Percentiles rank a stretch among this genome's conserved stretches.
Conservation (phyloP, 2,113 vertebrate genomes). For the Cyanoderma ruficeps region DNA sequence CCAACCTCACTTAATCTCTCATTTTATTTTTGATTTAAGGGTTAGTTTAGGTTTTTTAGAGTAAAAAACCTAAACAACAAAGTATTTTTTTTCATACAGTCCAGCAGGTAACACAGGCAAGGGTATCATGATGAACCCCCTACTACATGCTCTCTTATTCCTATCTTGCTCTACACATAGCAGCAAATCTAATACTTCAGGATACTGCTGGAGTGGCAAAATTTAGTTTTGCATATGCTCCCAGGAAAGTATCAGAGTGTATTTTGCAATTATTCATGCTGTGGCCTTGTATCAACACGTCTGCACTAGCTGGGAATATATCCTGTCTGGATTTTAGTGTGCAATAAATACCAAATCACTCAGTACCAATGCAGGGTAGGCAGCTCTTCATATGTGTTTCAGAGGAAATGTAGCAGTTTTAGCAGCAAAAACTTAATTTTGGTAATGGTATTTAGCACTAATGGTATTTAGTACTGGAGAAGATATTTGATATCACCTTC, state of each 20-base stretch:
- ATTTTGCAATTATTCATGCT: neutral
- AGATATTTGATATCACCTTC: neutral
- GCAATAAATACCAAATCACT: neutral
- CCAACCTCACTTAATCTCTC: neutral
- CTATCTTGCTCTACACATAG: neutral
- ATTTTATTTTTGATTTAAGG: neutral
- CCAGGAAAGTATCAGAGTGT: neutral
- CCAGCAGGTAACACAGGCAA: neutral
- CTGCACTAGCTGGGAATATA: neutral
- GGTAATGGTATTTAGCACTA: neutral
- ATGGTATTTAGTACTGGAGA: neutral
- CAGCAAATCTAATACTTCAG: neutral
- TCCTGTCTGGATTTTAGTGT: neutral
- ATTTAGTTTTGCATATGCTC: neutral
- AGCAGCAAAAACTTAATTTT: neutral
- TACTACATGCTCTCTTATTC: neutral
- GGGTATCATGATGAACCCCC: accelerated
- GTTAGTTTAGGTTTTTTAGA: neutral
- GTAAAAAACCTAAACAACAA: neutral
- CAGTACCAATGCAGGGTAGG: neutral
- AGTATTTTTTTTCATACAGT: neutral
- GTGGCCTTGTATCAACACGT: neutral
- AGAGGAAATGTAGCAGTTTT: neutral
- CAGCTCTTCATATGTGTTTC: neutral
- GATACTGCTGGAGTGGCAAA: neutral